Base-by-base conservation (phyloP, 2,797 vertebrate genomes). In the Premnoplex brunnescens region DNA sequence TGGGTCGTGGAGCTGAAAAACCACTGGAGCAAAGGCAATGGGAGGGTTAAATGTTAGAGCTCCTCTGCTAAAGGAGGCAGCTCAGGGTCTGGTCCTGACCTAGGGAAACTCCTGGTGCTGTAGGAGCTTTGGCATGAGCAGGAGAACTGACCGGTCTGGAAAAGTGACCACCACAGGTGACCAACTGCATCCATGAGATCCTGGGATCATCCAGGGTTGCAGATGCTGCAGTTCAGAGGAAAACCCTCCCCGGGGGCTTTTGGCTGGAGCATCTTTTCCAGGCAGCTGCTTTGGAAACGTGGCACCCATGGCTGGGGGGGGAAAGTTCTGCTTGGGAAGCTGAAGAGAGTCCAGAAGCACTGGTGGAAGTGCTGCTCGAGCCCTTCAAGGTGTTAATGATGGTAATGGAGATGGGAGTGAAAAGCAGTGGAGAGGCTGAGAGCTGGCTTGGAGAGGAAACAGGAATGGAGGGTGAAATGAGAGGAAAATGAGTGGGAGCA, bases 1-100 rank as follows among this genome's bases (percentile, higher is more conserved):
- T 16, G 39, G 24, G 30, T 8, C 18, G 1, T 0, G 12, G 30
- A 34, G 39, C 39, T 10, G 46, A 15, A 39, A 52, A 34, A 52
- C 46, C n/a, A 15, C 26, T 1, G 0, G 28, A 66, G 60, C 20
- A 18, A 66, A 37, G 0, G 9, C n/a, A 51, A 32, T 0, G 2
- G 52, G 44, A 67, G 6, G 9, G n/a, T 56, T 10, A 34, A 56
- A 56, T 34, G 21, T 14, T 34, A 34, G 13, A 56, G n/a, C 32
- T 56, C 54, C 54, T 34, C 32, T 56, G 54, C 22, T 21, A 4
- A 11, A 28, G 41, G 32, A 48, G 19, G 41, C 0, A 4, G 13
- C 1, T 28, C 49, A n/a, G 63, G 63, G 30, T 21, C 27, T 12
- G 7, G 19, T 14, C 14, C 37, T 34, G 51, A 16, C 51, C 51